phyloP scores from a whole-genome alignment of 2,888 invertebrate species.

The Scaptomyza parva region DNA sequence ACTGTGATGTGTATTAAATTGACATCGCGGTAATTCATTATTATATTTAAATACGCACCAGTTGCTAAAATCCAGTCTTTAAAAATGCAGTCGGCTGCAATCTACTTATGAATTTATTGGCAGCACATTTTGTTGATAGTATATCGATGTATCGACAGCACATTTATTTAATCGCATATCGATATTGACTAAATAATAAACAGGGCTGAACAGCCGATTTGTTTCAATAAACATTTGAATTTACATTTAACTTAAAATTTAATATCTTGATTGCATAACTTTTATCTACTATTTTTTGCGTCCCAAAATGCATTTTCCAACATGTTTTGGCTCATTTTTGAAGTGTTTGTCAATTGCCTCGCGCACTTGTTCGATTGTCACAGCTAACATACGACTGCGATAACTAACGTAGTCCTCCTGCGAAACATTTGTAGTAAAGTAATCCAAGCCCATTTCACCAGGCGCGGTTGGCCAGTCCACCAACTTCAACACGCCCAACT shows the following conservation, averaged over 20 bases:
- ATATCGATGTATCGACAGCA: slow-evolving; percentile 23
- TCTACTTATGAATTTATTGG: slow-evolving; percentile 7
- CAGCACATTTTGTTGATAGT: slow-evolving; percentile 11
- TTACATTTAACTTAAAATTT: too few relatives aligned
- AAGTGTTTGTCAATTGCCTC: slow-evolving; percentile 90
- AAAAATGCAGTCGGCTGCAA: slow-evolving; percentile 16
- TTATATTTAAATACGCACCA: slow-evolving; percentile 27
- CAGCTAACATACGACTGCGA: slow-evolving; percentile 90
- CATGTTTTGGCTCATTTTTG: slow-evolving; percentile 85
- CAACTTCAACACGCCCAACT: slow-evolving; percentile 94
- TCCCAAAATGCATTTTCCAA: slow-evolving; percentile 90
- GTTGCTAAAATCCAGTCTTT: slow-evolving; percentile 12
- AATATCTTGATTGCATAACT: too few relatives aligned
- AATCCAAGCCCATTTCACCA: slow-evolving; percentile 90
- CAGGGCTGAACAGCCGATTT: neutral
- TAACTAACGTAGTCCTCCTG: slow-evolving; percentile 92
- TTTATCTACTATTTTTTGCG: slow-evolving; percentile 83
- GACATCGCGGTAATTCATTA: neutral
- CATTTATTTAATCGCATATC: neutral
- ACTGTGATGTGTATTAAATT: neutral
- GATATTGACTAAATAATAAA: neutral
- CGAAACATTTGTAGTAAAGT: slow-evolving; percentile 91
- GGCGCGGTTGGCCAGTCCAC: slow-evolving; percentile 95
- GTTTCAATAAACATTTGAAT: neutral
- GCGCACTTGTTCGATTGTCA: slow-evolving; percentile 89